Percentiles rank a stretch among this genome's conserved stretches.
phyloP scores from a whole-genome alignment of 2,888 invertebrate species.

The Spisula solida region DNA sequence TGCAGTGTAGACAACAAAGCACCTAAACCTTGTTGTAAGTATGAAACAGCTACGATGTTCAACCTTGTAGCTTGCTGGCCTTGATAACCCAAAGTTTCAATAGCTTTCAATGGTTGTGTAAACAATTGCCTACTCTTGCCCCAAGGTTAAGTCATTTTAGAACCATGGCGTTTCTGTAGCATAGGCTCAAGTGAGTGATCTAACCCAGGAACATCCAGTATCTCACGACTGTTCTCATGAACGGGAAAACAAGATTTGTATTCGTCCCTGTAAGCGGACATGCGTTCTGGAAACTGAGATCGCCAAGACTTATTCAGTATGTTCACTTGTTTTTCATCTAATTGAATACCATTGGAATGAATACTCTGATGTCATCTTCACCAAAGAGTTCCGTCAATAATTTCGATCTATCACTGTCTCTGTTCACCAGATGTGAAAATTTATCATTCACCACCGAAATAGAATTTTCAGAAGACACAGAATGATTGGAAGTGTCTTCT shows the following conservation, averaged over 20 bases:
- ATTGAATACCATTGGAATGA: not conserved
- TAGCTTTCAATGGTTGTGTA: slow-evolving; percentile 38
- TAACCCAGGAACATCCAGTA: slow-evolving; percentile 38
- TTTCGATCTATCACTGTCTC: too few relatives aligned
- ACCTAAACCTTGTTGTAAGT: slow-evolving; percentile 57
- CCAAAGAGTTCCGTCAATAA: too few relatives aligned
- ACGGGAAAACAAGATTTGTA: slow-evolving; percentile 49
- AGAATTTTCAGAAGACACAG: too few relatives aligned
- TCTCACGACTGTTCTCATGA: slow-evolving; percentile 24
- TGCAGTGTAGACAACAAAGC: slow-evolving; percentile 48
- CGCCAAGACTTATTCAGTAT: slow-evolving; percentile 45
- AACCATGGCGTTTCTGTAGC: slow-evolving; percentile 28
- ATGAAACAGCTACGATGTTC: slow-evolving; percentile 30
- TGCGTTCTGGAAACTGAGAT: slow-evolving; percentile 34
- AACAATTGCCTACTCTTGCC: slow-evolving; percentile 24
- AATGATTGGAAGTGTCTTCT: too few relatives aligned
- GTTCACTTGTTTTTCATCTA: slow-evolving; percentile 11
- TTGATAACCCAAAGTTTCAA: slow-evolving; percentile 35
- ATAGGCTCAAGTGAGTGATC: slow-evolving; percentile 48
- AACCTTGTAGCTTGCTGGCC: slow-evolving; percentile 42
- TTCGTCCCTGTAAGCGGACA: slow-evolving; percentile 50
- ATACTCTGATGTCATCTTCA: not conserved
- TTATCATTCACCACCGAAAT: too few relatives aligned
- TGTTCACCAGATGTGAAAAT: too few relatives aligned
- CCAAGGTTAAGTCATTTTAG: slow-evolving; percentile 28